phyloP scores from a whole-genome alignment of 1,140 invertebrate genomes.

The Cydia amplana region DNA sequence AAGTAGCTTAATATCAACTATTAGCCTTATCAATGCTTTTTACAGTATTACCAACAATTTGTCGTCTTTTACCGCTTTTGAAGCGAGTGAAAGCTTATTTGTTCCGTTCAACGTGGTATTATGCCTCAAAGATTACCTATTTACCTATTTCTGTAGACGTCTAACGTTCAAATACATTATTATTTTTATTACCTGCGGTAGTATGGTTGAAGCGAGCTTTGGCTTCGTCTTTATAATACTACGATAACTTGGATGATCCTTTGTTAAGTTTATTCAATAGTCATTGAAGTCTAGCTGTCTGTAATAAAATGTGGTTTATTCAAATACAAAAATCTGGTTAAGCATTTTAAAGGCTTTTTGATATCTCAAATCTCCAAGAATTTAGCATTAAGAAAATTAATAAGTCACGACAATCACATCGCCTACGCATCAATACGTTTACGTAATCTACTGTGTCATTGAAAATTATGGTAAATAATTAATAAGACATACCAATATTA shows the following conservation, averaged over 20 bases:
- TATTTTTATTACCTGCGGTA: conserved; percentile 30
- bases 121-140: conserved; percentile 45
- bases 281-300: not conserved
- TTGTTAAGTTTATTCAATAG: conserved; percentile 36
- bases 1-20: conserved; percentile 41
- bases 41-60: conserved; percentile 45
- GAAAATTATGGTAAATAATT: conserved; percentile 30
- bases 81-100: conserved; percentile 57
- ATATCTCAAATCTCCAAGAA: not conserved
- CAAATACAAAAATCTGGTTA: conserved; percentile 11
- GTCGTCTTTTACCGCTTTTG: conserved; percentile 41
- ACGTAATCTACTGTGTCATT: conserved; percentile 20
- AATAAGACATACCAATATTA: conserved; percentile 12
- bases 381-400: not conserved
- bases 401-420: not conserved
- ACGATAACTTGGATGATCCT: not conserved
- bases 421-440: conserved; percentile 1
- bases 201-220: not conserved
- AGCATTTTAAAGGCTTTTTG: not conserved
- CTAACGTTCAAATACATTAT: conserved; percentile 38
- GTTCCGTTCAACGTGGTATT: conserved; percentile 45
- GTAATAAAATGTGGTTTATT: conserved; percentile 19
- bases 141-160: conserved; percentile 43
- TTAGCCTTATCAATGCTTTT: conserved; percentile 46
- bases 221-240: conserved; percentile 8